These are phyloP conservation scores for Eurois occulta DNA, from an alignment of 2,888 invertebrate genomes.

Conservation along the genomic window DNA sequence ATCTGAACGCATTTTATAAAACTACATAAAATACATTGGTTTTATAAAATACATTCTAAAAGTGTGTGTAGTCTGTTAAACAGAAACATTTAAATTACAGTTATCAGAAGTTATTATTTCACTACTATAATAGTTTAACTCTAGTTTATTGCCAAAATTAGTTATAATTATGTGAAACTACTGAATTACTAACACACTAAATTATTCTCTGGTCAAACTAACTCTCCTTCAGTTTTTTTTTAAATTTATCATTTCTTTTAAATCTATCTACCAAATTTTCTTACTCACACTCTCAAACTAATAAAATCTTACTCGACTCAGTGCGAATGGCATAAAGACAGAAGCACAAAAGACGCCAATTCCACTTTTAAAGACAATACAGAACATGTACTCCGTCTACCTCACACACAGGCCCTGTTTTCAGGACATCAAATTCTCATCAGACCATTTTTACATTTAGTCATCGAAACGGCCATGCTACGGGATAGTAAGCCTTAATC, in stretches of 20 bases:
- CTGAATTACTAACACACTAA: conserved; percentile 17
- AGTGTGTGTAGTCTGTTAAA: conserved; percentile 67
- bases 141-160: conserved; percentile 21
- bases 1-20: conserved; percentile 65
- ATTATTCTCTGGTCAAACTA: conserved; percentile 11
- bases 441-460: neutral
- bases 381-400: conserved; percentile 16
- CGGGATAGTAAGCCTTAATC: neutral
- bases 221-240: neutral
- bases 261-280: conserved; percentile 43
- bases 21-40: conserved; percentile 5
- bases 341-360: conserved; percentile 25
- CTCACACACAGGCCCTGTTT: conserved; percentile 1
- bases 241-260: neutral
- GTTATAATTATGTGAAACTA: conserved; percentile 32
- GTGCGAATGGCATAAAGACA: conserved; percentile 27
- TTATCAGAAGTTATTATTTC: conserved; percentile 29
- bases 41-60: conserved; percentile 61
- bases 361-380: conserved; percentile 26
- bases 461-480: neutral
- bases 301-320: conserved; percentile 2
- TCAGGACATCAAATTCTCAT: conserved; percentile 41
- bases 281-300: conserved; percentile 56
- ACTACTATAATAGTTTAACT: conserved; percentile 24
- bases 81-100: conserved; percentile 46